Evolutionary conservation across 1,140 invertebrate genomes (phyloP).

Genomic region (Drosophila triauraria): DNA sequence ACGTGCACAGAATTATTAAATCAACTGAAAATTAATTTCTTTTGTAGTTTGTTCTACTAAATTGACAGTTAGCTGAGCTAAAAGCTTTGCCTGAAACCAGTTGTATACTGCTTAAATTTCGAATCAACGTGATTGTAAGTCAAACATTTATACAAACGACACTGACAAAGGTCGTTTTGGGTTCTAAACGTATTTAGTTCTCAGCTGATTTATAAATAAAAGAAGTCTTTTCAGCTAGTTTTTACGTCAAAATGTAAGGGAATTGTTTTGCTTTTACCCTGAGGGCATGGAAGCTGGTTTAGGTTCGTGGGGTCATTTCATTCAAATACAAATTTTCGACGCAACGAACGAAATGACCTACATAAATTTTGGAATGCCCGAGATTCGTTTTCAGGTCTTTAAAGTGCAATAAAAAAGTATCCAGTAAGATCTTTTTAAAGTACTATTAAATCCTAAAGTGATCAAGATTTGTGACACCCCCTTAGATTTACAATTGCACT

Average conservation of each 20-base stretch:
- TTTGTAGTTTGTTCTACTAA: slow-evolving; percentile 6
- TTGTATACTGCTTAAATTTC: slow-evolving; percentile 18
- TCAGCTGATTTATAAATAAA: slow-evolving; percentile 22
- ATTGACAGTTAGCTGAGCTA: slow-evolving; percentile 22
- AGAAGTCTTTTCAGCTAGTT: slow-evolving; percentile 2
- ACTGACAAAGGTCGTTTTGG: slow-evolving; percentile 4
- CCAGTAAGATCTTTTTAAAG: not conserved
- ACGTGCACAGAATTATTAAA: not conserved
- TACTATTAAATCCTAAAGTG: not conserved
- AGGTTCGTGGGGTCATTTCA: not conserved
- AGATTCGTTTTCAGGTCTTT: not conserved
- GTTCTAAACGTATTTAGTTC: not conserved
- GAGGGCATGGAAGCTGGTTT: not conserved
- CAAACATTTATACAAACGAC: too few relatives aligned
- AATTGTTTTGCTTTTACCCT: not conserved
- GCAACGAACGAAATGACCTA: not conserved
- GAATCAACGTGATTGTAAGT: not conserved
- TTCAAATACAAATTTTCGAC: slow-evolving; percentile 3
- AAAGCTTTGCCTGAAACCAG: slow-evolving; percentile 13
- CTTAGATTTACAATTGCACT: slow-evolving; percentile 2
- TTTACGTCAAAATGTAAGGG: not conserved
- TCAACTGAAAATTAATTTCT: not conserved
- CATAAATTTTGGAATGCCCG: too few relatives aligned
- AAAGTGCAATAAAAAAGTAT: not conserved
- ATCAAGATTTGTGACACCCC: not conserved